Percentiles rank a stretch among this genome's conserved stretches.
Conservation (phyloP, 2,888 invertebrate genomes). For the Callinectes sapidus region DNA sequence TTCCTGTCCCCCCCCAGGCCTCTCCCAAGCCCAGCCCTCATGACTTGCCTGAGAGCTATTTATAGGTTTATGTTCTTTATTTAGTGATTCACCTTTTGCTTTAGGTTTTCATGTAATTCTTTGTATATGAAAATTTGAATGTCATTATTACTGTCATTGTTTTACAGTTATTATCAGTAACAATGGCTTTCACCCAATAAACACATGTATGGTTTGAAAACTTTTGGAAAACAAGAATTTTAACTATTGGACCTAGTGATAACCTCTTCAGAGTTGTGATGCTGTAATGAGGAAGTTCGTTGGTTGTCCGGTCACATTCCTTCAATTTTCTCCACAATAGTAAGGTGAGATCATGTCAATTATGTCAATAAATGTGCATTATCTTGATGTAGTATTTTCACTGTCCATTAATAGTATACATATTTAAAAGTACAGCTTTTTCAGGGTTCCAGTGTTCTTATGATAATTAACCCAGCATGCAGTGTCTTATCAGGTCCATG, state of each 20-base stretch:
- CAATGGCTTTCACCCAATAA: conserved; percentile 10
- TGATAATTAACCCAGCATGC: too few relatives aligned
- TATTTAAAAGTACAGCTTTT: neutral
- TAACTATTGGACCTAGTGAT: conserved; percentile 63
- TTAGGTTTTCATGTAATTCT: conserved; percentile 53
- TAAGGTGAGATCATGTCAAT: conserved; percentile 67
- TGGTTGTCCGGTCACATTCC: conserved; percentile 71
- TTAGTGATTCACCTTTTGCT: conserved; percentile 40
- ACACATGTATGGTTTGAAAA: conserved; percentile 40
- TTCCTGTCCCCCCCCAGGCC: conserved; percentile 53
- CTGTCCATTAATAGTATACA: neutral
- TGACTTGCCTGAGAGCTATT: conserved; percentile 54
- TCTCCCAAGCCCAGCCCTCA: conserved; percentile 57
- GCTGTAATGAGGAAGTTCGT: conserved; percentile 69
- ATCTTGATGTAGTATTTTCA: neutral
- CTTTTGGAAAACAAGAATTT: conserved; percentile 48
- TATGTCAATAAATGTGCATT: conserved; percentile 65
- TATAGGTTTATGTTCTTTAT: conserved; percentile 48
- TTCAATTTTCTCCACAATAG: conserved; percentile 63
- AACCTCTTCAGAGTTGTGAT: conserved; percentile 68
- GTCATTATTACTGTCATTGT: conserved; percentile 44
- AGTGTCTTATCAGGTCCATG: too few relatives aligned
- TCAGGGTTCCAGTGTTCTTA: neutral
- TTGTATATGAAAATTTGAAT: conserved; percentile 21
- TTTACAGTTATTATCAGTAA: conserved; percentile 35